Evolutionary conservation across 2,113 vertebrate species (phyloP).

Genomic region (Helogale parvula): DNA sequence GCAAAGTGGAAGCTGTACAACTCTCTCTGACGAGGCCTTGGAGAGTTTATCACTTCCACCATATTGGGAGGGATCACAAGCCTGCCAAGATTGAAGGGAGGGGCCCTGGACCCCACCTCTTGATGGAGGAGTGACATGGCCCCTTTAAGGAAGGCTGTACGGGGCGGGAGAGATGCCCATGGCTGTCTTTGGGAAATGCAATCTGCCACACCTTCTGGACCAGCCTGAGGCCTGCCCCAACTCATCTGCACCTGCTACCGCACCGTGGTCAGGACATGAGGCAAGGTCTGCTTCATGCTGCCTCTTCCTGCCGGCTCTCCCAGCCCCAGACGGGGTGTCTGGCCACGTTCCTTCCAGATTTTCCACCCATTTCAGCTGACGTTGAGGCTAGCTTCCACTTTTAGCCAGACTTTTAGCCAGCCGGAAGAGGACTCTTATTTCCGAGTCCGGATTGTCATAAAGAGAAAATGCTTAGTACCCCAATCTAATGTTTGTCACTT

Average conservation of each 20-base stretch:
- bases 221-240: slow-evolving; percentile 92
- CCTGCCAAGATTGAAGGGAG: neutral
- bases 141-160: neutral
- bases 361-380: slow-evolving; percentile 95
- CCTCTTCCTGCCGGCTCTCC: slow-evolving; percentile 94
- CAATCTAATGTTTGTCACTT: slow-evolving; percentile 95
- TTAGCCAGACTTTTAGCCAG: slow-evolving; percentile 87
- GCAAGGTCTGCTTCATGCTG: slow-evolving; percentile 94
- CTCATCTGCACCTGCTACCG: slow-evolving; percentile 91
- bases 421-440: slow-evolving; percentile 95
- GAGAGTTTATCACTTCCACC: neutral
- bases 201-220: slow-evolving; percentile 89
- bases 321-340: slow-evolving; percentile 91
- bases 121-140: neutral
- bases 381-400: slow-evolving; percentile 95
- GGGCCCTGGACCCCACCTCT: neutral
- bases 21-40: neutral
- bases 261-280: slow-evolving; percentile 92
- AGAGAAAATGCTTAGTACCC: slow-evolving; percentile 98
- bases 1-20: neutral
- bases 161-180: neutral
- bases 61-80: neutral
- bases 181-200: neutral
- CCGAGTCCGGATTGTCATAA: slow-evolving; percentile 96
- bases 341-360: slow-evolving; percentile 95